Base-by-base conservation (phyloP, 2,888 invertebrate species). In the Microplitis manilae region DNA sequence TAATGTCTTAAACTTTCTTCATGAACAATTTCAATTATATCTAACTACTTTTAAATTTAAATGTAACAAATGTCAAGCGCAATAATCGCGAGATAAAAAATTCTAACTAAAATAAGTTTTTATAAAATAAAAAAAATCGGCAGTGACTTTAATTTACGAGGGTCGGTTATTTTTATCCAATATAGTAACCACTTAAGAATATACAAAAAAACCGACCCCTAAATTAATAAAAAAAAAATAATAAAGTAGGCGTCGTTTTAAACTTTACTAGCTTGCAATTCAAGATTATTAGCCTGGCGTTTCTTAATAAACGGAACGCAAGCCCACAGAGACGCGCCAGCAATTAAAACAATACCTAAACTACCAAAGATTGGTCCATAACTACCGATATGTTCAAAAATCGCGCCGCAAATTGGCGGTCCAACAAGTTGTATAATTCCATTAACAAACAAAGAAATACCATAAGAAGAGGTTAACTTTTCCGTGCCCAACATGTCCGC, bases 401-500 rank as follows among this genome's bases (percentile, higher is more conserved):
- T 93, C 4, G 93, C 84, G 0, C 96, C 96, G 86, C 96, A 96
- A n/a, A 96, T 90, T 0, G 96, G 96, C 1, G 96, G 96, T 0
- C 96, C 96, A 1, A 95, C 90, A 65, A 96, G 87, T 87, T 96
- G 96, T 30, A 96, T 88, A 70, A 96, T 92, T 1, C 96, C 96
- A 84, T 96, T 96, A 9, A 96, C 93, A 84, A 96, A 96, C 41
- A 96, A 90, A 81, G 96, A 96, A 41, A 96, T 96, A 0, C 96
- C 96, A 84, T 96, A 96, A 0, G 96, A 95, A 0, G 96, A 95
- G 86, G 96, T 95, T 0, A 96, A 89, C n/a, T 95, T 92, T 82
- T 96, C 96, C 0, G 95, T 94, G 0, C 96, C 96, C 6, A 96
- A 87, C 94, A 96, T 94, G 86, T 96, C 96, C 0, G 96, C 95